These are phyloP conservation scores for Gephyroberyx darwinii DNA, from an alignment of 2,797 vertebrate genomes.

Conservation along the genomic window DNA sequence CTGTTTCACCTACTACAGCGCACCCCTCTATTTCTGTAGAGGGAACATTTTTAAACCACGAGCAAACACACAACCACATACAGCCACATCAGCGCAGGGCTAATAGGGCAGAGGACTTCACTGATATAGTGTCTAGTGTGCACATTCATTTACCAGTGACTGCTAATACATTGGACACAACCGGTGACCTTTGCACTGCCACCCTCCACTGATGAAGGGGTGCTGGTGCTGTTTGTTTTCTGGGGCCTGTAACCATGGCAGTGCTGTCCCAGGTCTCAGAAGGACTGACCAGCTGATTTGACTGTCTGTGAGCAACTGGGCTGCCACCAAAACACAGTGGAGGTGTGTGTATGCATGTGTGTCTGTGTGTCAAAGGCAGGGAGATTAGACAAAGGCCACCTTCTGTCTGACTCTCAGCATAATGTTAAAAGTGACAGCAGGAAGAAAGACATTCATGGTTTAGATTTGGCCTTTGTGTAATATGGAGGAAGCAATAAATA, in stretches of 20 bases:
- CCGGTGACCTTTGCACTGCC: slow-evolving; percentile 4
- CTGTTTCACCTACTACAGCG: background rate
- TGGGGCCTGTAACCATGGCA: slow-evolving; percentile 29
- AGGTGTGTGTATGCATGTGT: background rate
- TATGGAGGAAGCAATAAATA: no score
- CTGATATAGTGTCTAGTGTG: slow-evolving; percentile 1
- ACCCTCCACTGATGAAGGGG: slow-evolving; percentile 13
- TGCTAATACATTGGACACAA: slow-evolving; percentile 7
- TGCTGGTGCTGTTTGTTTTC: slow-evolving; percentile 27
- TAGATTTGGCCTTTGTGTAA: background rate
- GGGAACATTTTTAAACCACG: background rate
- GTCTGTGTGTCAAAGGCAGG: slow-evolving; percentile 11
- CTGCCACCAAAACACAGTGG: slow-evolving; percentile 27
- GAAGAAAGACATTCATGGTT: background rate
- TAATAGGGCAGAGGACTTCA: slow-evolving; percentile 1
- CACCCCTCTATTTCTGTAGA: background rate
- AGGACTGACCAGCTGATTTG: slow-evolving; percentile 63
- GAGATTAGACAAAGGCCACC: slow-evolving; percentile 53
- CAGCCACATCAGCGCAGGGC: background rate
- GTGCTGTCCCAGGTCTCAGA: slow-evolving; percentile 15
- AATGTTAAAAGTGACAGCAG: no score
- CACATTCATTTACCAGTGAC: slow-evolving; percentile 17
- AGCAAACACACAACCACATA: background rate
- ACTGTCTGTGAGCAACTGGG: slow-evolving; percentile 53
- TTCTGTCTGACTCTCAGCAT: background rate